Evolutionary conservation across 2,888 invertebrate species (phyloP).

Genomic region (Ormia ochracea): DNA sequence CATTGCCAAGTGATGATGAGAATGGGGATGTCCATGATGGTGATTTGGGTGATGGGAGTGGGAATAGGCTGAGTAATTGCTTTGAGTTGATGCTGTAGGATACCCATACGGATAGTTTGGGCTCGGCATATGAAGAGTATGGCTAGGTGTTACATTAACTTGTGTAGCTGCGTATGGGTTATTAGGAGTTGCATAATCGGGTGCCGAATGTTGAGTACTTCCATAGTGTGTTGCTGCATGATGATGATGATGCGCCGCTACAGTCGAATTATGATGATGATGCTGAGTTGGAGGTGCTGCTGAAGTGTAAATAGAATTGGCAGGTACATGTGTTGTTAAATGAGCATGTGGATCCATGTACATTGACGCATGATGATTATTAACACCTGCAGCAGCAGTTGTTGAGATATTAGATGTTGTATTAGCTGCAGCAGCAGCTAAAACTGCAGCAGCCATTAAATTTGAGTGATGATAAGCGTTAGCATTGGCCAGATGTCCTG

Average conservation of each 20-base stretch:
- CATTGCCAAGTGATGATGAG: conserved; percentile 75
- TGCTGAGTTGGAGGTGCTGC: conserved; percentile 59
- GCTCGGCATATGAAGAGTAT: conserved; percentile 82
- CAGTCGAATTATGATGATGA: conserved; percentile 71
- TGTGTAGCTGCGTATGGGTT: conserved; percentile 54
- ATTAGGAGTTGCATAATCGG: conserved; percentile 69
- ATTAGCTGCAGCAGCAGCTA: conserved; percentile 67
- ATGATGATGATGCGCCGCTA: conserved; percentile 54
- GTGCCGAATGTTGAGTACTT: conserved; percentile 73
- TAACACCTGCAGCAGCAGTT: conserved; percentile 25
- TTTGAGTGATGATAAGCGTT: conserved; percentile 74
- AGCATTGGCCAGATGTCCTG: conserved; percentile 54
- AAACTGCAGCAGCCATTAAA: conserved; percentile 75
- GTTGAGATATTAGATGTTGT: conserved; percentile 66
- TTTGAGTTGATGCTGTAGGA: conserved; percentile 64
- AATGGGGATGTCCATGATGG: conserved; percentile 63
- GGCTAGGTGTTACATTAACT: conserved; percentile 72
- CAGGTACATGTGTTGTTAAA: conserved; percentile 75
- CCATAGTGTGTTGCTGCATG: conserved; percentile 63
- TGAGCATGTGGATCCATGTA: conserved; percentile 77
- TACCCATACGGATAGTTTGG: conserved; percentile 81
- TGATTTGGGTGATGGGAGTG: conserved; percentile 40
- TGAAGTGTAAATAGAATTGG: conserved; percentile 76
- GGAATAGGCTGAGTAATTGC: conserved; percentile 60
- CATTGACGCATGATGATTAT: conserved; percentile 69